Conservation (phyloP, 2,888 invertebrate genomes). For the Hetaerina titia region DNA sequence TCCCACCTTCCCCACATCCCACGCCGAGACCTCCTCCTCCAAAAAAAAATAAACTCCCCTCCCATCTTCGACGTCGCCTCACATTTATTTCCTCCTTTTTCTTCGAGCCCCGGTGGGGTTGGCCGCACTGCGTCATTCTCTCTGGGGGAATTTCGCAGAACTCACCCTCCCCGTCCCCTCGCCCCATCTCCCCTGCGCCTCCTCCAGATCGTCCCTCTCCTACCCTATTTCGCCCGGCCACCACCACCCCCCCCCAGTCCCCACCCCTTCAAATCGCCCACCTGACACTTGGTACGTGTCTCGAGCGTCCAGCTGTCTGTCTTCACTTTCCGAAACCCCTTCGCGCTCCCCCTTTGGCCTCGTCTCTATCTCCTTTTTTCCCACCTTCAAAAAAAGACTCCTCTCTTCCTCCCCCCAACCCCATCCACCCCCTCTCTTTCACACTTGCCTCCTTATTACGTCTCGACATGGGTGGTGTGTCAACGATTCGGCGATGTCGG, state of each 20-base stretch:
- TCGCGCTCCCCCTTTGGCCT: not conserved
- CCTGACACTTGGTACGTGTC: slow-evolving; percentile 49
- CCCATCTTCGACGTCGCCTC: not conserved
- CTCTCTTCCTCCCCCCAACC: not conserved
- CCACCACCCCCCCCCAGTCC: not conserved
- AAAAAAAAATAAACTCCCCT: not conserved
- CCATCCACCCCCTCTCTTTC: not conserved
- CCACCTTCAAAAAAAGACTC: not conserved
- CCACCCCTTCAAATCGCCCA: not conserved
- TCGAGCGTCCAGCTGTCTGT: slow-evolving; percentile 10
- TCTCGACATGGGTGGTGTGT: slow-evolving; percentile 29
- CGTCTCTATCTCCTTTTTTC: not conserved
- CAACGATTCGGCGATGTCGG: not conserved
- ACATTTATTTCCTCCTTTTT: not conserved
- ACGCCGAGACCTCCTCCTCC: not conserved
- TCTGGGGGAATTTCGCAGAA: not conserved
- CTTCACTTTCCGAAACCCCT: not conserved
- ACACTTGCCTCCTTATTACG: not conserved
- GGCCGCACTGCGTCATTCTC: slow-evolving; percentile 50
- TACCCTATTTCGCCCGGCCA: not conserved
- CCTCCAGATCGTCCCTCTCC: not conserved
- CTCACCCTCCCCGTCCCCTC: not conserved
- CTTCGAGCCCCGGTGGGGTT: not conserved
- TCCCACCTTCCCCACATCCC: not conserved
- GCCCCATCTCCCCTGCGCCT: not conserved